A percentile compares a stretch with the other conserved stretches of the same genome.
Evolutionary conservation across 2,797 vertebrate genomes (phyloP).

Genomic region (Fistularia tabacaria): DNA sequence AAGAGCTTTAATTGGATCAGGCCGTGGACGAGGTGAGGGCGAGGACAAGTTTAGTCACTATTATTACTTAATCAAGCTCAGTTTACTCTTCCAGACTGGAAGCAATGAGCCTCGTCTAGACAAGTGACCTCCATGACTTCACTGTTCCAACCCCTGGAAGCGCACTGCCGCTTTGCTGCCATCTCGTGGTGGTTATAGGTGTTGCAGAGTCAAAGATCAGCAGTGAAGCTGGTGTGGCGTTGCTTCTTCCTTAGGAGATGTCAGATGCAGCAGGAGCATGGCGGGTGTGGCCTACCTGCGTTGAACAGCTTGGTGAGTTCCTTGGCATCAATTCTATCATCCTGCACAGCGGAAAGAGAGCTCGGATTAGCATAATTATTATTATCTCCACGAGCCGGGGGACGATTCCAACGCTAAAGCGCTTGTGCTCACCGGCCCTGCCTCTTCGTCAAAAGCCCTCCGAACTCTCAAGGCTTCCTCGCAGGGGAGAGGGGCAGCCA

Average conservation of each 20-base stretch:
- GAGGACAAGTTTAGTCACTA: conserved; percentile 29
- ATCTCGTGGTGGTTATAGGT: conserved; percentile 60
- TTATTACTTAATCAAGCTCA: conserved; percentile 20
- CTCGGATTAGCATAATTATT: background rate
- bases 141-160: background rate
- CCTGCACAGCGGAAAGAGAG: conserved; percentile 49
- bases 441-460: conserved; percentile 66
- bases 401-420: background rate
- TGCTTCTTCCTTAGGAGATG: background rate
- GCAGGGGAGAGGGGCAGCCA: conserved; percentile 54
- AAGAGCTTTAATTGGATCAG: conserved; percentile 21
- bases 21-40: conserved; percentile 19
- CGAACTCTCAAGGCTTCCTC: conserved; percentile 59
- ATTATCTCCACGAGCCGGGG: background rate
- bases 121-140: conserved; percentile 40
- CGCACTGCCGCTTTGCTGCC: conserved; percentile 42
- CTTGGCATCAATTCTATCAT: conserved; percentile 64
- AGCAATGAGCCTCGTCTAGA: conserved; percentile 51
- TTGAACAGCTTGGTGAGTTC: conserved; percentile 71
- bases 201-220: conserved; percentile 8
- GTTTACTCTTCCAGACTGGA: conserved; percentile 26
- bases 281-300: conserved; percentile 67
- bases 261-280: too few relatives aligned
- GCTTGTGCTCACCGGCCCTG: conserved; percentile 57
- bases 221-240: background rate